Conservation (phyloP, 1,140 invertebrate species). For the Augochlora pura region DNA sequence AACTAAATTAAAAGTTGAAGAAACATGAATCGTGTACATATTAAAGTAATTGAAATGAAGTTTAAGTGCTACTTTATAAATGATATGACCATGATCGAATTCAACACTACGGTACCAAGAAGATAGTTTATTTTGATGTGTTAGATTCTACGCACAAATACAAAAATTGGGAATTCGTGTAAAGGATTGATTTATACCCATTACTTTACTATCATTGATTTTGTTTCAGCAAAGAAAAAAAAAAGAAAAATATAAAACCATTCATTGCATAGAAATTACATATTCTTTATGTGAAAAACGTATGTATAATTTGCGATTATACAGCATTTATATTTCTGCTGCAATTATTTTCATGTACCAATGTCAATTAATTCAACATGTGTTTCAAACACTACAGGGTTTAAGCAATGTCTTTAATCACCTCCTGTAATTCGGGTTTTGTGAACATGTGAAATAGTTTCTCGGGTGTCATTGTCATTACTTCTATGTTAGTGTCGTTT, state of each 20-base stretch:
- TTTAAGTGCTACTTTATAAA: neutral
- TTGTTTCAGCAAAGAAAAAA: slow-evolving; percentile 34
- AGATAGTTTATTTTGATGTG: neutral
- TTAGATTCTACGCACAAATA: neutral
- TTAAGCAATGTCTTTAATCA: slow-evolving; percentile 90
- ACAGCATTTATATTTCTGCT: slow-evolving; percentile 24
- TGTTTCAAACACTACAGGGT: slow-evolving; percentile 31
- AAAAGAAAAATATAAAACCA: slow-evolving; percentile 47
- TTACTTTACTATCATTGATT: slow-evolving; percentile 13
- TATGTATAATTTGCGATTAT: slow-evolving; percentile 54
- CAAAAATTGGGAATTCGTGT: slow-evolving; percentile 2
- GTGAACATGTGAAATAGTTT: slow-evolving; percentile 94
- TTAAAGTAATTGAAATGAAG: slow-evolving; percentile 3
- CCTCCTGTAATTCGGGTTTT: slow-evolving; percentile 94
- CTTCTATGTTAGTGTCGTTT: slow-evolving; percentile 98
- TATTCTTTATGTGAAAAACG: slow-evolving; percentile 43
- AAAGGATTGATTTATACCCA: slow-evolving; percentile 6
- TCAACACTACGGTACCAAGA: neutral
- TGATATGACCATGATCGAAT: slow-evolving; percentile 17
- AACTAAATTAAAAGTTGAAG: slow-evolving; percentile 58
- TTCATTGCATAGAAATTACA: slow-evolving; percentile 39
- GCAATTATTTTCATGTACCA: slow-evolving; percentile 1
- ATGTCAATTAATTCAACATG: slow-evolving; percentile 29
- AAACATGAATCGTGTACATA: slow-evolving; percentile 38
- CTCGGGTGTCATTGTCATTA: slow-evolving; percentile 94